Evolutionary conservation across 64 coral and sea anemone genomes (phyloP).

Genomic region (Pocillopora damicornis): DNA sequence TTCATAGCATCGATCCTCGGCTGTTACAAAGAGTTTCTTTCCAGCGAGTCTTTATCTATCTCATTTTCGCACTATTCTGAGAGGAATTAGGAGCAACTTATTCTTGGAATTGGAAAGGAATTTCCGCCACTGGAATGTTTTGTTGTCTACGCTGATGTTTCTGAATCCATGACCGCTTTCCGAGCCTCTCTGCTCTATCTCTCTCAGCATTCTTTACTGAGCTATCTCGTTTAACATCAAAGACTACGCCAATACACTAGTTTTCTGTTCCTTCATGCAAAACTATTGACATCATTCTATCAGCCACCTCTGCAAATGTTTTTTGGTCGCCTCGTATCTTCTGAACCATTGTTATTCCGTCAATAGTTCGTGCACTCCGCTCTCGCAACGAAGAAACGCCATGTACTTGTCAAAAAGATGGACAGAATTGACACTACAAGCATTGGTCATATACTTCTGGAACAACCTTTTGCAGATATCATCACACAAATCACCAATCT

Average conservation of each 20-base stretch:
- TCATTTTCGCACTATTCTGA: no score
- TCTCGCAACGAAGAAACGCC: neutral
- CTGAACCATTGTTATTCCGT: conserved; percentile 50
- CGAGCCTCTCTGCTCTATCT: conserved; percentile 6
- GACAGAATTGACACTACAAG: neutral
- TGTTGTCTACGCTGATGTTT: neutral
- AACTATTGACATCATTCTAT: conserved; percentile 20
- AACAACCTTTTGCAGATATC: conserved; percentile 31
- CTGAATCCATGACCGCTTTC: neutral
- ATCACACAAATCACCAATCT: conserved; percentile 10
- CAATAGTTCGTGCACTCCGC: conserved; percentile 18
- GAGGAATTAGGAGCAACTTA: no score
- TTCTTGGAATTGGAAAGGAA: no score
- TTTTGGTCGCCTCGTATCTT: conserved; percentile 34
- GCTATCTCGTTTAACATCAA: conserved; percentile 41
- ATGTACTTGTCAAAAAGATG: conserved; percentile 15
- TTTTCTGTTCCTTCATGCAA: conserved; percentile 4
- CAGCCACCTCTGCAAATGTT: conserved; percentile 35
- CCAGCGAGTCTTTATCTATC: no score
- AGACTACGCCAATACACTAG: conserved; percentile 46
- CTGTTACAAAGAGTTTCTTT: no score
- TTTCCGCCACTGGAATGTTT: no score
- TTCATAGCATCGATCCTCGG: no score
- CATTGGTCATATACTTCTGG: conserved; percentile 10
- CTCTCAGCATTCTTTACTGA: conserved; percentile 62